Conservation (phyloP, 2,888 invertebrate genomes). For the Lymantria dispar region DNA sequence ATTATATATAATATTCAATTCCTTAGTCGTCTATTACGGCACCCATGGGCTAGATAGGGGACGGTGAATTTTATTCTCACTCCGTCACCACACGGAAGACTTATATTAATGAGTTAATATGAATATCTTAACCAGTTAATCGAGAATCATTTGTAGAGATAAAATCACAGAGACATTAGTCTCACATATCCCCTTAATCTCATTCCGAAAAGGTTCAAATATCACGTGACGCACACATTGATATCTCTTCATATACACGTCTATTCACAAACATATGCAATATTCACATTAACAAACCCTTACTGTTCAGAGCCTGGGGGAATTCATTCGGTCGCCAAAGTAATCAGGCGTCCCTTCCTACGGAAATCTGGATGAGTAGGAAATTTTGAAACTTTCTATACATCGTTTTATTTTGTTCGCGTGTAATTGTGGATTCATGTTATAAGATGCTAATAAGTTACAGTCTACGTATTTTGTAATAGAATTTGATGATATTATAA, state of each 20-base stretch:
- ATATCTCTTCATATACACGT: not conserved
- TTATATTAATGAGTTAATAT: too few species aligned
- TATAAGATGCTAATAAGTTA: conserved; percentile 5
- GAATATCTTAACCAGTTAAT: not conserved
- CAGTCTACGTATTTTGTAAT: not conserved
- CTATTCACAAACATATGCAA: not conserved
- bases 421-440: conserved; percentile 18
- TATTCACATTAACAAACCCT: conserved; percentile 31
- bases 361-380: conserved; percentile 32
- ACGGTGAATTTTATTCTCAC: too few species aligned
- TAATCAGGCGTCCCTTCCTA: conserved; percentile 30
- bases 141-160: not conserved
- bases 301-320: conserved; percentile 26
- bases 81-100: too few species aligned
- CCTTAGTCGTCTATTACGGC: too few species aligned
- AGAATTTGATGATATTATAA: too few species aligned
- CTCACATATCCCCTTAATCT: not conserved
- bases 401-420: conserved; percentile 30
- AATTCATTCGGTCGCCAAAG: conserved; percentile 30
- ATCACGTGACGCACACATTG: not conserved
- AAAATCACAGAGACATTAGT: not conserved
- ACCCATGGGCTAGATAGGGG: too few species aligned
- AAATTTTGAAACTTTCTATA: conserved; percentile 35
- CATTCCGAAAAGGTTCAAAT: conserved; percentile 1
- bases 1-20: too few species aligned